These are phyloP conservation scores for Tridacna gigas DNA, from an alignment of 2,888 invertebrate genomes.

Conservation along the genomic window DNA sequence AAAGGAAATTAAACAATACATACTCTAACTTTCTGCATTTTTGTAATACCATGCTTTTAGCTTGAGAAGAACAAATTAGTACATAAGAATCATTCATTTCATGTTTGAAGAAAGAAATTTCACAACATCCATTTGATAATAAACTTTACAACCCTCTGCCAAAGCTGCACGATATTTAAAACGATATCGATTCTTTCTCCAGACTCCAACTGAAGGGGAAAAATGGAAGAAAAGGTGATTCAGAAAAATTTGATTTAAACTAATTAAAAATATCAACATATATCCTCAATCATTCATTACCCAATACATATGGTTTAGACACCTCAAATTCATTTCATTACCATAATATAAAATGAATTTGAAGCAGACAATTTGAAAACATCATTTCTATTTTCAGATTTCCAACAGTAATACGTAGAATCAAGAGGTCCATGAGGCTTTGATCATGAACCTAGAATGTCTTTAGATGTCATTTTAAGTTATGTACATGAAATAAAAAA, in stretches of 20 bases:
- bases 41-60: no score
- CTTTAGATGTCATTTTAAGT: no score
- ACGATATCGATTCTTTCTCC: slow-evolving; percentile 80
- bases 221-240: neutral
- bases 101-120: neutral
- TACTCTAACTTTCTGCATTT: no score
- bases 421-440: neutral
- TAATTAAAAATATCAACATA: neutral
- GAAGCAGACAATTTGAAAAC: no score
- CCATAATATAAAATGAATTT: neutral
- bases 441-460: no score
- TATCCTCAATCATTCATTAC: neutral
- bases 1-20: no score
- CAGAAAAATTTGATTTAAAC: no score
- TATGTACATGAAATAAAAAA: no score
- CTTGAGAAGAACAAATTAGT: no score
- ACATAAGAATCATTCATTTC: no score
- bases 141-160: slow-evolving; percentile 29
- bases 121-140: slow-evolving; percentile 25
- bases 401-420: no score
- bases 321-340: neutral
- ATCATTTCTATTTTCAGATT: no score
- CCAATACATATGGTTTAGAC: neutral
- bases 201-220: slow-evolving; percentile 77
- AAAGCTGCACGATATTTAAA: slow-evolving; percentile 70